Evolutionary conservation across 1,140 invertebrate species (phyloP).

Genomic region (Drosophila gunungcola): DNA sequence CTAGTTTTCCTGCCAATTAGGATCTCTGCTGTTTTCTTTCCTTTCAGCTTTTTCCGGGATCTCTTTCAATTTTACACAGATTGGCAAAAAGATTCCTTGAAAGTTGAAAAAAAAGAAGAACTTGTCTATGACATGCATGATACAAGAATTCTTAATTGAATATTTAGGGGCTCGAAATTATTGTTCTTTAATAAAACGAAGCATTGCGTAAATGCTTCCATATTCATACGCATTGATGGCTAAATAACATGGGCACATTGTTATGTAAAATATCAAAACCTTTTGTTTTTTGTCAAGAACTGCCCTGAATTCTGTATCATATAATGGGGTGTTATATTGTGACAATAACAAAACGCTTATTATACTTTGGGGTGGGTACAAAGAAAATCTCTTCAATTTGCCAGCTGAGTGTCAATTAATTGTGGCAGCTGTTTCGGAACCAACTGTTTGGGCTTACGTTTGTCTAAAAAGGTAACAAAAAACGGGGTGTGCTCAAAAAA

Average conservation of each 20-base stretch:
- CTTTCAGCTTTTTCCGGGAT: background rate
- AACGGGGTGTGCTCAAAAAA: background rate
- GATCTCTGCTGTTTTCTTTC: background rate
- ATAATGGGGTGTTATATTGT: slow-evolving; percentile 6
- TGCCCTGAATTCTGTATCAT: background rate
- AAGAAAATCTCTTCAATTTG: slow-evolving; percentile 7
- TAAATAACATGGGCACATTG: background rate
- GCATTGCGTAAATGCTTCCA: background rate
- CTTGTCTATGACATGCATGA: background rate
- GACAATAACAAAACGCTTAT: slow-evolving; percentile 25
- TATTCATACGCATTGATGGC: background rate
- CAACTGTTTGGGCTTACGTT: no score
- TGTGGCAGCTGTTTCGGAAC: slow-evolving; percentile 9
- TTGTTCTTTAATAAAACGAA: background rate
- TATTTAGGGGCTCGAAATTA: background rate
- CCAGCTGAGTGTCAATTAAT: slow-evolving; percentile 21
- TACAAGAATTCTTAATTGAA: slow-evolving; percentile 4
- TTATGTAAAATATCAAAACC: background rate
- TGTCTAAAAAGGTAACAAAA: background rate
- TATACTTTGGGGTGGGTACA: background rate
- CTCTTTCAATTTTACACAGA: background rate
- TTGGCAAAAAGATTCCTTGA: background rate
- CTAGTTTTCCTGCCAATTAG: slow-evolving; percentile 27
- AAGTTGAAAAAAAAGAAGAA: background rate
- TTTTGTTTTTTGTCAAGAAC: slow-evolving; percentile 2